phyloP scores from a whole-genome alignment of 2,888 invertebrate species.

The Megamerina dolium region DNA sequence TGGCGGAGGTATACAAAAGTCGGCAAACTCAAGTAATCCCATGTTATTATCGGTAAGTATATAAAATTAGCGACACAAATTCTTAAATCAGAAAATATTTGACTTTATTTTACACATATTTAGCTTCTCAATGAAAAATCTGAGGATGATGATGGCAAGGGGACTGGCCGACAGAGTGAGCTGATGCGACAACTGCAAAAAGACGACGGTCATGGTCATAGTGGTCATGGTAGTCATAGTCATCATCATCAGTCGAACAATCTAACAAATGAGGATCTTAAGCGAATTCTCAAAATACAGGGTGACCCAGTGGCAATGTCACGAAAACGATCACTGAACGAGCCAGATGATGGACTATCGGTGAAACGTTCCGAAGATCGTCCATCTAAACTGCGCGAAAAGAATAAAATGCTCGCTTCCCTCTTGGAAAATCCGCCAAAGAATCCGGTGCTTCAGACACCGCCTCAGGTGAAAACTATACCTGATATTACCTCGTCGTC shows the following conservation, averaged over 20 bases:
- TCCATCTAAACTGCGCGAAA: conserved; percentile 68
- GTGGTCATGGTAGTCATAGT: conserved; percentile 33
- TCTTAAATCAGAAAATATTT: conserved; percentile 1
- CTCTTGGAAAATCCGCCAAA: conserved; percentile 71
- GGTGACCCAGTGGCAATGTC: conserved; percentile 47
- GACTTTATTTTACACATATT: conserved; percentile 14
- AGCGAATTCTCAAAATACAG: conserved; percentile 45
- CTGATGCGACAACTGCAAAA: conserved; percentile 54
- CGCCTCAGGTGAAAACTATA: conserved; percentile 45
- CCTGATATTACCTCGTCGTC: conserved; percentile 46
- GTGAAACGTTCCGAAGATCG: conserved; percentile 46
- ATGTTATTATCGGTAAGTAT: conserved; percentile 61
- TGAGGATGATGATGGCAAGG: conserved; percentile 65
- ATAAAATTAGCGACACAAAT: neutral
- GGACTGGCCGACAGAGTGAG: conserved; percentile 51
- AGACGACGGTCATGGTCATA: conserved; percentile 40
- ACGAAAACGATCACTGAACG: conserved; percentile 61
- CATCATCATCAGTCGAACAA: conserved; percentile 35
- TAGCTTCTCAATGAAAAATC: conserved; percentile 77
- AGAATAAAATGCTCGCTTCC: conserved; percentile 79
- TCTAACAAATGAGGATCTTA: conserved; percentile 47
- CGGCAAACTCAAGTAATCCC: conserved; percentile 52
- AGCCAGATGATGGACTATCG: conserved; percentile 53
- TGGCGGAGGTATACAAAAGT: conserved; percentile 31
- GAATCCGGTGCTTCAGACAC: conserved; percentile 51